Percentiles rank a stretch among this genome's conserved stretches.
Evolutionary conservation across 2,113 vertebrate genomes (phyloP).

Genomic region (Choloepus hoffmanni): DNA sequence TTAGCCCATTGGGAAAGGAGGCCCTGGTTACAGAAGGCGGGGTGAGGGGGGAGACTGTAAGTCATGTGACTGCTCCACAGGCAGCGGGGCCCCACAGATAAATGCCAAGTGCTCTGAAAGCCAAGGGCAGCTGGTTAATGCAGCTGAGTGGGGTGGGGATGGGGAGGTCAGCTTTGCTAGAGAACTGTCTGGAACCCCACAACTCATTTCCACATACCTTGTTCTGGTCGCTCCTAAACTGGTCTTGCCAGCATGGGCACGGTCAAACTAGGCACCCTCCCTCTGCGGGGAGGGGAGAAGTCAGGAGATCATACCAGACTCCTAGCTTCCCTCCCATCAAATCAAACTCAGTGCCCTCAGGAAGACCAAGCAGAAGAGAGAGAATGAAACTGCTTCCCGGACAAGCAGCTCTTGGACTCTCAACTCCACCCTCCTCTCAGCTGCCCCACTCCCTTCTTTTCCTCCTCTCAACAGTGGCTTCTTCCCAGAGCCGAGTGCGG

Average conservation of each 20-base stretch:
- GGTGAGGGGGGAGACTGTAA: neutral
- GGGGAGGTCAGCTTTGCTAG: neutral
- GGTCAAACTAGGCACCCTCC: neutral
- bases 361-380: neutral
- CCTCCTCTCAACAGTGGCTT: conserved; percentile 29
- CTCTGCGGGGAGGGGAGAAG: neutral
- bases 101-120: neutral
- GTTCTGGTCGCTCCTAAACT: conserved; percentile 59
- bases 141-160: neutral
- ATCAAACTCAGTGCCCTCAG: neutral
- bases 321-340: neutral
- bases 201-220: conserved; percentile 43
- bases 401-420: neutral
- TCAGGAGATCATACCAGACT: neutral
- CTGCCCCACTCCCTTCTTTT: neutral
- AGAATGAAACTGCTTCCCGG: neutral
- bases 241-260: neutral
- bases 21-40: neutral
- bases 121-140: neutral
- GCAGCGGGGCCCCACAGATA: neutral
- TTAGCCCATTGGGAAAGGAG: neutral
- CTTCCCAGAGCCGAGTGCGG: conserved; percentile 62
- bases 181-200: conserved; percentile 18
- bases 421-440: neutral
- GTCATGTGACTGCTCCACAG: neutral